phyloP scores from a whole-genome alignment of 53 echinoderm and acorn worm species.

The Zoroaster sp. region DNA sequence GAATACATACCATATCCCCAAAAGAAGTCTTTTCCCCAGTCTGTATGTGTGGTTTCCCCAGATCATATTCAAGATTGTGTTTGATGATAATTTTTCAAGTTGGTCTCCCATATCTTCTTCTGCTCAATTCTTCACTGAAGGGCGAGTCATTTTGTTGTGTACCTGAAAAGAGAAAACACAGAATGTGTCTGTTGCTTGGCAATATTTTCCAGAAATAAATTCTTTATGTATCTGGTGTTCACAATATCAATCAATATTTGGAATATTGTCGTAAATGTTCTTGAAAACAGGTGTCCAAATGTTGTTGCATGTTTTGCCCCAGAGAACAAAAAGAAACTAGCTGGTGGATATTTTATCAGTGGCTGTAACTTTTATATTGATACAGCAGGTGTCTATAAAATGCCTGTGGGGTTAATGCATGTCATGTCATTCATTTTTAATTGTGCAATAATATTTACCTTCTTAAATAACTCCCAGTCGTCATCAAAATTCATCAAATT shows the following conservation, averaged over 20 bases:
- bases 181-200: no score
- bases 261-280: not conserved
- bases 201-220: no score
- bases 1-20: constrained; percentile 77
- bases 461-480: constrained; percentile 75
- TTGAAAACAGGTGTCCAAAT: no score
- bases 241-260: no score
- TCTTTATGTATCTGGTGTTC: no score
- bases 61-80: constrained; percentile 75
- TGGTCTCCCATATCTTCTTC: constrained; percentile 74
- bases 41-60: constrained; percentile 72
- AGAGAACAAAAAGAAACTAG: not conserved
- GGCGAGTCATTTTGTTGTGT: constrained; percentile 46
- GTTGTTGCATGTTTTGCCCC: not conserved
- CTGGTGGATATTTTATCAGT: not conserved
- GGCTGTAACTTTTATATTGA: not conserved
- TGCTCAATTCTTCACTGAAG: constrained; percentile 55
- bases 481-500: constrained; percentile 23
- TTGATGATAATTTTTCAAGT: constrained; percentile 66
- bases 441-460: no score
- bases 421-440: no score
- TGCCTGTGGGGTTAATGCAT: no score
- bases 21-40: constrained; percentile 82
- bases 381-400: no score
- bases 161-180: not conserved